phyloP scores from a whole-genome alignment of 2,888 invertebrate genomes.

The Scaptomyza polygonia region DNA sequence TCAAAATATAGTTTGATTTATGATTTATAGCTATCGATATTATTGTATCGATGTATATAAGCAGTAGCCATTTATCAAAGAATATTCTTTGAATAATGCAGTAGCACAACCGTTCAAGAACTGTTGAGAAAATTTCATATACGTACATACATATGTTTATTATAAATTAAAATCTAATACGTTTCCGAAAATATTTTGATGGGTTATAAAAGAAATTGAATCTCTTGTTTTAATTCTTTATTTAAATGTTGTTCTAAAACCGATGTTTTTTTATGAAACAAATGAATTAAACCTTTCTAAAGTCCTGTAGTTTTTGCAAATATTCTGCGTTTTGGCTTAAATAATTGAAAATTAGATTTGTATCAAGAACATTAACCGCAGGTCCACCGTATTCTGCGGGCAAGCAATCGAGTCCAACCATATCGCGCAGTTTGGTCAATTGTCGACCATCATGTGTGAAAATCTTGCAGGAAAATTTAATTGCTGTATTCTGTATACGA shows the following conservation, averaged over 20 bases:
- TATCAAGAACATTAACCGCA: slow-evolving; percentile 73
- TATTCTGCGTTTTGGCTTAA: slow-evolving; percentile 73
- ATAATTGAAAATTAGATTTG: slow-evolving; percentile 76
- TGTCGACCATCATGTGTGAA: slow-evolving; percentile 81
- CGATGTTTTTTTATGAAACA: too few species aligned
- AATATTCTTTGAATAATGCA: too few species aligned
- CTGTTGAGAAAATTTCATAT: too few species aligned
- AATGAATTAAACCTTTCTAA: slow-evolving; percentile 55
- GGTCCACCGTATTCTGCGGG: slow-evolving; percentile 82
- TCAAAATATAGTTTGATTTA: neutral
- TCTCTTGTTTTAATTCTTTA: slow-evolving; percentile 6
- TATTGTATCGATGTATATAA: neutral
- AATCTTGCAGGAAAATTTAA: slow-evolving; percentile 56
- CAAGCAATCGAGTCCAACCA: slow-evolving; percentile 78
- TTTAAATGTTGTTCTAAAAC: neutral
- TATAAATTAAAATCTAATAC: too few species aligned
- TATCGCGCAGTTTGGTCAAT: slow-evolving; percentile 77
- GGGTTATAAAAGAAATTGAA: neutral
- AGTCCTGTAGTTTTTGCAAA: slow-evolving; percentile 74
- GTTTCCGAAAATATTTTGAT: too few species aligned
- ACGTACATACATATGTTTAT: too few species aligned
- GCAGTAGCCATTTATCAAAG: too few species aligned
- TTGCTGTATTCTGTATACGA: too few species aligned
- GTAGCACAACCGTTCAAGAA: too few species aligned
- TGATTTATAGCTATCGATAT: slow-evolving; percentile 5